Evolutionary conservation across 2,888 invertebrate species (phyloP), one percentile per base, ranked within the genome.

Genomic region (Pseudococcus viburni): DNA sequence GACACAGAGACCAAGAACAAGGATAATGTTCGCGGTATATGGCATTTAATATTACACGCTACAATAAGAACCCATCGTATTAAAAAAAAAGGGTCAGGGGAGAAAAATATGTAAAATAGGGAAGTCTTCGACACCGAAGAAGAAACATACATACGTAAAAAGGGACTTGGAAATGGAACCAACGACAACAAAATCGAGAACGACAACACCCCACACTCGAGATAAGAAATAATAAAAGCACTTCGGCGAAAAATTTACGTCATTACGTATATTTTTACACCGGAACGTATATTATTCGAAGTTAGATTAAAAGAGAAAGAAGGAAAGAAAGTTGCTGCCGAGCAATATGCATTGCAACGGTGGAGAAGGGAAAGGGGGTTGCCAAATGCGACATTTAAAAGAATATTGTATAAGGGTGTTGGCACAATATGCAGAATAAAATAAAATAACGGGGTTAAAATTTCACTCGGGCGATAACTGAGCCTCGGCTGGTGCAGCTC

Each of bases 401-500:
- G 85, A 86, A 85, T 51, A 51, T 51, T 17, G 51, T 84, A 55
- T 85, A 59, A 55, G 85, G 85, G 85, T 85, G 51, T 51, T 51
- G 51, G 51, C 51, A 51, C 51, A 51, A 15, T 51, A 51, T 51
- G 51, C 15, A 51, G 51, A 51, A 55, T 59, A 51, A 85, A 85
- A 59, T 85, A 85, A 85, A 85, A 55, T 85, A 55, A 85, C 85
- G 85, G 59, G 85, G 85, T 85, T 85, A 85, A 85, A 51, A 26
- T 83, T 83, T 33, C 26, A 33, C 26, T 33, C 26, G 9, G 8
- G 11, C 39, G n/a, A n/a, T n/a, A 33, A 6, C 26, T 33, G 26
- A 33, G 26, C 26, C 26, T 33, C 3, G 26, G 26, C 26, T 33
- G 26, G 26, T 33, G 26, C 26, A 33, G 26, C 15, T 51, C 15